phyloP scores from a whole-genome alignment of 2,797 vertebrate genomes.

The Ptychadena robeensis region DNA sequence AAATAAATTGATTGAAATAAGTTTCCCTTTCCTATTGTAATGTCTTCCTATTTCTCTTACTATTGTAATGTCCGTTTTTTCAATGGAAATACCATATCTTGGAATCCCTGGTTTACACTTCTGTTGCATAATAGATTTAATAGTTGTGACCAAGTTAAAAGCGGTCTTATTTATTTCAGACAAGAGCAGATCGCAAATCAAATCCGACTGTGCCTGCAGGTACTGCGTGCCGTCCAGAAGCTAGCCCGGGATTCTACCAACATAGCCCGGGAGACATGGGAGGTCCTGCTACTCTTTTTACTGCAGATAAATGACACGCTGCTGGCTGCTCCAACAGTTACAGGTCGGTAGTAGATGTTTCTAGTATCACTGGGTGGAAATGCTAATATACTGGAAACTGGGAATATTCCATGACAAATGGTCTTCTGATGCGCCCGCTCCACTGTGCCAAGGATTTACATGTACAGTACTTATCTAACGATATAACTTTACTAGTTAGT shows the following conservation, averaged over 20 bases:
- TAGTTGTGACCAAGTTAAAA: background rate
- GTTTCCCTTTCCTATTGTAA: background rate
- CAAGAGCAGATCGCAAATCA: constrained; percentile 83
- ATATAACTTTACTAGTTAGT: no score
- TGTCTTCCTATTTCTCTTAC: no score
- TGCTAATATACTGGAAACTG: no score
- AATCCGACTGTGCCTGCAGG: constrained; percentile 87
- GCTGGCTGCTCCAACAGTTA: constrained; percentile 85
- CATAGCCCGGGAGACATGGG: constrained; percentile 93
- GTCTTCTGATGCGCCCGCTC: no score
- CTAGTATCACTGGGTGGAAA: no score
- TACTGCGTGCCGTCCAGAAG: constrained; percentile 87
- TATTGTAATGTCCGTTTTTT: no score
- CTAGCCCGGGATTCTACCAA: constrained; percentile 83
- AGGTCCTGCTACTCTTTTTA: constrained; percentile 89
- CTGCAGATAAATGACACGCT: constrained; percentile 90
- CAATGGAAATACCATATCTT: no score
- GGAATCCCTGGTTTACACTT: background rate
- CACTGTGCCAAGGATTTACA: no score
- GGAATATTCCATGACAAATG: no score
- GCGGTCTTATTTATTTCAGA: constrained; percentile 68
- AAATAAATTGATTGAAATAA: no score
- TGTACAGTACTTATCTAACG: no score
- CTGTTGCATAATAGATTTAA: background rate
- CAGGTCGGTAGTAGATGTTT: constrained; percentile 77